A percentile compares a stretch with the other conserved stretches of the same genome.
Evolutionary conservation across 2,888 invertebrate species (phyloP).

Genomic region (Subacronicta megacephala): DNA sequence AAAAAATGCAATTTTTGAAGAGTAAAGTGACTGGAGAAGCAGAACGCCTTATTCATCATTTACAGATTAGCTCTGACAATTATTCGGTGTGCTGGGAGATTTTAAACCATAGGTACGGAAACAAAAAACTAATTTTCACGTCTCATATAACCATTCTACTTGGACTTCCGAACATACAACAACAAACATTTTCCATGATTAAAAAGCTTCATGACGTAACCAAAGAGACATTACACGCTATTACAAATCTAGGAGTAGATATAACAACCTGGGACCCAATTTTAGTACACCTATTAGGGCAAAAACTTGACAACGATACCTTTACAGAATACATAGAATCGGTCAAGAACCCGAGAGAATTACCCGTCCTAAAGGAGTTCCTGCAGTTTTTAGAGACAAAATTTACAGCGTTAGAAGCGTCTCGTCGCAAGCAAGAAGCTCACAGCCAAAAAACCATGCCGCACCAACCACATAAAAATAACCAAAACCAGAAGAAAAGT

Average conservation of each 20-base stretch:
- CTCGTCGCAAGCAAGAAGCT: conserved; percentile 7
- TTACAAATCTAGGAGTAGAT: conserved; percentile 7
- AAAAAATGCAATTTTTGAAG: too few relatives aligned
- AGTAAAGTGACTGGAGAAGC: conserved; percentile 1
- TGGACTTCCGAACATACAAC: neutral
- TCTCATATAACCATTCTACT: neutral
- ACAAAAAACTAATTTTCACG: conserved; percentile 6
- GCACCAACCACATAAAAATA: neutral
- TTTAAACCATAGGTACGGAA: conserved; percentile 6
- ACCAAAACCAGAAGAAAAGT: too few relatives aligned
- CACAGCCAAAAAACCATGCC: neutral
- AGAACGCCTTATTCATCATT: conserved; percentile 9
- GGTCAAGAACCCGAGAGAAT: neutral
- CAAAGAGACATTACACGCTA: conserved; percentile 7
- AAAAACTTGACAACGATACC: neutral
- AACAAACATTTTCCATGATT: neutral
- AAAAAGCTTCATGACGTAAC: conserved; percentile 6
- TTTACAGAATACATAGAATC: neutral
- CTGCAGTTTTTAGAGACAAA: neutral
- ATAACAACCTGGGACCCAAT: conserved; percentile 2
- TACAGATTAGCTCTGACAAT: conserved; percentile 4
- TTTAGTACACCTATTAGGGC: neutral
- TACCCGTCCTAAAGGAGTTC: neutral
- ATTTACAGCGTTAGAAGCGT: conserved; percentile 1
- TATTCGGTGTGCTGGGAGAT: conserved; percentile 8